These are phyloP conservation scores for Mythimna albipuncta DNA, from an alignment of 2,888 invertebrate species.

Conservation along the genomic window DNA sequence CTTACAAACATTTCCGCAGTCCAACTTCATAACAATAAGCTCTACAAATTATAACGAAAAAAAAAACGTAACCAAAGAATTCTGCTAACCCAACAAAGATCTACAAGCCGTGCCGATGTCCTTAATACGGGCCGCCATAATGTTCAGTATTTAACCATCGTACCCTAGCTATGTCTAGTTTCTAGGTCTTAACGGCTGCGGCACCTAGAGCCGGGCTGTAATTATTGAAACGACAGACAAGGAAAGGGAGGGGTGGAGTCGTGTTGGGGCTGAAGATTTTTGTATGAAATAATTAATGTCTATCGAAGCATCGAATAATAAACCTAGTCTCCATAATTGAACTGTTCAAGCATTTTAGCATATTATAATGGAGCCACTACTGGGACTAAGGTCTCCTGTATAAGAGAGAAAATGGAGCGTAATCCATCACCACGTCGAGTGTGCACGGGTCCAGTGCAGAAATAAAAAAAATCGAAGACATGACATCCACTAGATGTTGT, in stretches of 20 bases:
- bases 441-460: no score
- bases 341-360: no score
- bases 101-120: not conserved
- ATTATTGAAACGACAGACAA: slow-evolving; percentile 60
- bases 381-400: no score
- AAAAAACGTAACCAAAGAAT: not conserved
- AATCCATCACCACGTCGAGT: no score
- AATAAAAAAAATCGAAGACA: no score
- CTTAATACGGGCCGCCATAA: slow-evolving; percentile 25
- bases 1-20: no score
- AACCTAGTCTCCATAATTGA: no score
- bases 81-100: not conserved
- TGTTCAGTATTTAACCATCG: slow-evolving; percentile 49
- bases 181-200: slow-evolving; percentile 54
- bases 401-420: no score
- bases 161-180: slow-evolving; percentile 41
- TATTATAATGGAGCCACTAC: no score
- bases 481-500: no score
- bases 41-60: not conserved
- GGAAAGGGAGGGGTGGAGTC: slow-evolving; percentile 37
- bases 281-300: not conserved
- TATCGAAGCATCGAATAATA: not conserved
- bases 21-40: no score
- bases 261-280: slow-evolving; percentile 14
- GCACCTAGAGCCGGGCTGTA: slow-evolving; percentile 55